phyloP scores from a whole-genome alignment of 1,140 invertebrate species.

The Patella vulgata region DNA sequence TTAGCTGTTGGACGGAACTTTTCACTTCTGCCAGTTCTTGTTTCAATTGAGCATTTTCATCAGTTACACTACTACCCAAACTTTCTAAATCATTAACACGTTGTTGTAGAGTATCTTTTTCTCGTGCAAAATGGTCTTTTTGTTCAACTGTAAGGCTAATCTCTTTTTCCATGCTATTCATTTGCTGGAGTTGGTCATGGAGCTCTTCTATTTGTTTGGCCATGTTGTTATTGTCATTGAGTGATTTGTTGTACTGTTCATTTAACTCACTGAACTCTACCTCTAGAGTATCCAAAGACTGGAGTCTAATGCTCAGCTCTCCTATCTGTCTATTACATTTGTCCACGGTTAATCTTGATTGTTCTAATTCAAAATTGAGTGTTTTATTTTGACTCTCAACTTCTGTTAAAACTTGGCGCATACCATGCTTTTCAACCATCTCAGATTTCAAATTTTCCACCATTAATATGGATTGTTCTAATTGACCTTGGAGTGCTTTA shows the following conservation, averaged over 20 bases:
- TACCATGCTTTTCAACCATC: no score
- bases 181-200: constrained; percentile 42
- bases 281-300: constrained; percentile 41
- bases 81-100: constrained; percentile 53
- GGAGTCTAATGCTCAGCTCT: constrained; percentile 33
- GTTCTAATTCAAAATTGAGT: no score
- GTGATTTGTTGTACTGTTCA: constrained; percentile 52
- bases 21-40: constrained; percentile 41
- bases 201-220: constrained; percentile 60
- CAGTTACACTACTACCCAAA: constrained; percentile 32
- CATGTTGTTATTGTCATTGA: constrained; percentile 56
- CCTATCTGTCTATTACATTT: constrained; percentile 23
- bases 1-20: constrained; percentile 39
- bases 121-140: constrained; percentile 47
- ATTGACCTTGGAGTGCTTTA: no score
- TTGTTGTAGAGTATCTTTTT: constrained; percentile 44
- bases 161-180: constrained; percentile 33
- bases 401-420: no score
- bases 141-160: constrained; percentile 32
- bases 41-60: constrained; percentile 43
- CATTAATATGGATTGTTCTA: no score
- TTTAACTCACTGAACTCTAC: constrained; percentile 51
- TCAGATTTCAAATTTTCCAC: no score
- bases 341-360: no score
- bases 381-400: no score